Base-by-base conservation (phyloP, 2,113 vertebrate species). In the Antechinus flavipes region DNA sequence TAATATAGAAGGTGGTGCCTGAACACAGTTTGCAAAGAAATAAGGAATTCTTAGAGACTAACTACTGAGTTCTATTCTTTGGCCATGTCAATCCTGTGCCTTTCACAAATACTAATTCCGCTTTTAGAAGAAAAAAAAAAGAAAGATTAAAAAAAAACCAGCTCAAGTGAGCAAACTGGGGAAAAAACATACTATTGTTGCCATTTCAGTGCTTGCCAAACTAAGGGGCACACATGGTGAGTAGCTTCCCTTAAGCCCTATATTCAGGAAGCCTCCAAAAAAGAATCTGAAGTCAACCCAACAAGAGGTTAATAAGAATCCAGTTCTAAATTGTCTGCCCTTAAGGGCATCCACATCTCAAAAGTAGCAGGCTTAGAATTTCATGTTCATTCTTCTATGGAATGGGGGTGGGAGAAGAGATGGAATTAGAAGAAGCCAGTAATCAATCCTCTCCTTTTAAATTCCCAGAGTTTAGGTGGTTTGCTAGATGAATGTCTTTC, bases 281-380 rank as follows among this genome's bases (percentile, higher is more conserved):
- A n/a, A 91, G 91, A 93, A 93, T 94, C 95, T n/a, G 61, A 91
- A 96, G 27, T 95, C 58, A 96, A 95, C 46, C 53, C 25, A 93
- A 96, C 89, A 96, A 93, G 93, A 98, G 96, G 97, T 98, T 97
- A 98, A 97, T 95, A 96, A 94, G 95, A 97, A 93, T 92, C 97
- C 96, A 96, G 19, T 91, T 97, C 89, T 97, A 91, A 98, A 98
- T 97, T 98, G 68, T 97, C 68, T 96, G 93, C 76, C 94, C 49
- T 3, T 84, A 95, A 97, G 93, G 94, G 90, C 84, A 93, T 91
- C 49, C 12, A 25, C 47, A 84, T 96, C 91, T 93, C 89, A 96
- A 94, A 55, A 93, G 24, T 55, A 54, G 49, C 91, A 97, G 95
- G 91, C 49, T 92, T 91, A 95, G 95, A 92, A 91, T 89, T 91